These are phyloP conservation scores for Drosophila lacicola DNA, from an alignment of 2,888 invertebrate species.

Conservation along the genomic window DNA sequence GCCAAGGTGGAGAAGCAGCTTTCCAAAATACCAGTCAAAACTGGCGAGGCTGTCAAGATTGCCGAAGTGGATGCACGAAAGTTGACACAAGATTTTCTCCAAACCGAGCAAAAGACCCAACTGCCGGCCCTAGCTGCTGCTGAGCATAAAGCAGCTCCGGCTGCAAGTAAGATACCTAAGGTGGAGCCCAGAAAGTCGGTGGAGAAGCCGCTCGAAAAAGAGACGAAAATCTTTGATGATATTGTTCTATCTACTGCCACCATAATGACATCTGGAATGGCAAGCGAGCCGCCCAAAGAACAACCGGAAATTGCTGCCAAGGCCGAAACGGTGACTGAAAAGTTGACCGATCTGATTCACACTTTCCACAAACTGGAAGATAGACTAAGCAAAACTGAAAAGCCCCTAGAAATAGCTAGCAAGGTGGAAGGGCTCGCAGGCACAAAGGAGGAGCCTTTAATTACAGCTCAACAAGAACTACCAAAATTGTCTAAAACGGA, in stretches of 20 bases:
- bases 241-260: conserved; percentile 58
- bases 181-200: conserved; percentile 70
- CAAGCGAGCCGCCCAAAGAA: conserved; percentile 33
- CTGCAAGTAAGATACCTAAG: conserved; percentile 72
- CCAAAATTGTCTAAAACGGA: conserved; percentile 24
- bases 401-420: conserved; percentile 28
- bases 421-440: conserved; percentile 41
- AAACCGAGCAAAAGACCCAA: conserved; percentile 61
- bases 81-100: conserved; percentile 67
- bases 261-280: conserved; percentile 64
- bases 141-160: conserved; percentile 56
- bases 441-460: conserved; percentile 27
- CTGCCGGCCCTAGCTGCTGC: conserved; percentile 12
- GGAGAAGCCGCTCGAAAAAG: conserved; percentile 56
- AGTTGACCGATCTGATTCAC: conserved; percentile 60
- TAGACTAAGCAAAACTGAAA: conserved; percentile 48
- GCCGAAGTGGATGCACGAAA: conserved; percentile 59
- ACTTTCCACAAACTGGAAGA: conserved; percentile 69
- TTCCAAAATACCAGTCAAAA: conserved; percentile 70
- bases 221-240: conserved; percentile 60
- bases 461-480: conserved; percentile 2
- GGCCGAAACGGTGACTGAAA: conserved; percentile 66
- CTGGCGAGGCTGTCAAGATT: conserved; percentile 33
- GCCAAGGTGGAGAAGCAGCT: conserved; percentile 56
- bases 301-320: conserved; percentile 59